Conservation (phyloP, 2,113 vertebrate genomes). For the Capreolus pygargus region DNA sequence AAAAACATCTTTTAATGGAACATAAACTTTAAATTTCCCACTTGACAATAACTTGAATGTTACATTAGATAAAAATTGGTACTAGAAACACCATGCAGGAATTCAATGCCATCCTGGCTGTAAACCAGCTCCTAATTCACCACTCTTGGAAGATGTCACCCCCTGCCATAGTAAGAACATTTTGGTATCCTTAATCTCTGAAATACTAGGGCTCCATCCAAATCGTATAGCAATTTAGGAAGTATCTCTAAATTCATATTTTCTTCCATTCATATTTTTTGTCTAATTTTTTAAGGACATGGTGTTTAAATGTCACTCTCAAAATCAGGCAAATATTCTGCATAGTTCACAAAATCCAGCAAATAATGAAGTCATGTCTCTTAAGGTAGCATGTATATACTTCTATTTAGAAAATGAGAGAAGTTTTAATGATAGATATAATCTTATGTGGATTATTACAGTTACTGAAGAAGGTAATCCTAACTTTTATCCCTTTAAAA, state of each 20-base stretch:
- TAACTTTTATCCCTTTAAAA: neutral
- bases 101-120: neutral
- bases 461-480: neutral
- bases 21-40: neutral
- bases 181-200: neutral
- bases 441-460: neutral
- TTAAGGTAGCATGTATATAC: neutral
- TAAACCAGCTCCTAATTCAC: neutral
- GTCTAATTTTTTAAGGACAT: neutral
- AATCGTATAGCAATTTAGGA: neutral
- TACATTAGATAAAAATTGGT: neutral
- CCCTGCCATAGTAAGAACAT: neutral
- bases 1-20: neutral
- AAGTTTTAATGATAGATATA: neutral
- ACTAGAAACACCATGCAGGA: neutral
- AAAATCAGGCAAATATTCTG: neutral
- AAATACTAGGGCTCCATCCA: neutral
- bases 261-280: neutral
- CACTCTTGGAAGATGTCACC: neutral
- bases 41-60: neutral
- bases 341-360: neutral
- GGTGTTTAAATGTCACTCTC: slow-evolving; percentile 3
- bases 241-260: neutral
- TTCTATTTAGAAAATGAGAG: neutral
- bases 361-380: neutral